Conservation (phyloP, 2,113 vertebrate genomes). For the Cynopterus brachyotis region DNA sequence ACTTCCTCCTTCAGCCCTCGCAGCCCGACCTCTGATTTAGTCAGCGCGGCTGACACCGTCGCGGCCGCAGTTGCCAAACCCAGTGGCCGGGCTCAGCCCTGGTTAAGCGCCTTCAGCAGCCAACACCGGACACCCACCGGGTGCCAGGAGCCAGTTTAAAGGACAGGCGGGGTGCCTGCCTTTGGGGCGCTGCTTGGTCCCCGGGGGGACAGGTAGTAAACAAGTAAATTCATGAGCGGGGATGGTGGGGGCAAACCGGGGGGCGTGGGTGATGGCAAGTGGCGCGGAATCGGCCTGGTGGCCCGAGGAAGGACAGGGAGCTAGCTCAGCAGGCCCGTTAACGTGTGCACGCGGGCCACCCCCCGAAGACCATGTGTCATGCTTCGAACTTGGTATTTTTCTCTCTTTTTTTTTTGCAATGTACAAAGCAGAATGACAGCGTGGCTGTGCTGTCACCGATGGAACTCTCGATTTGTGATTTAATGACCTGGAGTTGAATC, state of each 20-base stretch:
- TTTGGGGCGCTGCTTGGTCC: neutral
- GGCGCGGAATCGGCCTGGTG: too few relatives aligned
- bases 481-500: neutral
- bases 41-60: neutral
- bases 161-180: neutral
- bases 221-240: fast-evolving
- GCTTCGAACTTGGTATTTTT: too few relatives aligned
- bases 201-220: neutral
- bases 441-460: neutral
- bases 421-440: neutral
- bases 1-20: neutral
- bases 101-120: neutral
- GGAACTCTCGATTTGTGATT: neutral
- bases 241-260: neutral
- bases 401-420: too few relatives aligned
- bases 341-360: too few relatives aligned
- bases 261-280: too few relatives aligned
- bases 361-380: too few relatives aligned
- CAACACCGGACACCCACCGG: fast-evolving
- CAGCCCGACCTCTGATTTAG: neutral
- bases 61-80: neutral
- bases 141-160: neutral
- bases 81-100: fast-evolving
- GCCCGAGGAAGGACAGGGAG: too few relatives aligned
- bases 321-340: too few relatives aligned